Evolutionary conservation across 2,888 invertebrate species (phyloP).

Genomic region (Coecobrya sp.): DNA sequence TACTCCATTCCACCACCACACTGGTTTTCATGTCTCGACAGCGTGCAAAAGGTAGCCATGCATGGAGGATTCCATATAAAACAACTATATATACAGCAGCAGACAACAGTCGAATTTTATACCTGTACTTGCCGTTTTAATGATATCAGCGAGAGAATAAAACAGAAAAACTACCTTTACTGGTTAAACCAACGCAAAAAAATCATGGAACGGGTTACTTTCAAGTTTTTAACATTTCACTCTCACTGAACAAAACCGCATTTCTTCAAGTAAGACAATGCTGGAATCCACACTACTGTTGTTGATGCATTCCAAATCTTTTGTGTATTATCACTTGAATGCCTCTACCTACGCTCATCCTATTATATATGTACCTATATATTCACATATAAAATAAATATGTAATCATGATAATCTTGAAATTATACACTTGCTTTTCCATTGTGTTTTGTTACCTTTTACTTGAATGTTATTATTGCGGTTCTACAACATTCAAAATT

Average conservation of each 20-base stretch:
- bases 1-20: too few relatives aligned
- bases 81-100: background rate
- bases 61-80: conserved; percentile 40
- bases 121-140: conserved; percentile 60
- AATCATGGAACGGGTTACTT: conserved; percentile 59
- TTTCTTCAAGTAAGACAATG: conserved; percentile 28
- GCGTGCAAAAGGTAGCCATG: conserved; percentile 16
- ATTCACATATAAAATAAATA: background rate
- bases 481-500: conserved; percentile 57
- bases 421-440: conserved; percentile 54
- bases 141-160: conserved; percentile 49
- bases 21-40: background rate
- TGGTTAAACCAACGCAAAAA: conserved; percentile 29
- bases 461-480: conserved; percentile 64
- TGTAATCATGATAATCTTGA: conserved; percentile 11
- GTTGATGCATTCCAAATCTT: conserved; percentile 4
- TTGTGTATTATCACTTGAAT: background rate
- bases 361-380: background rate
- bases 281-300: conserved; percentile 36
- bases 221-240: conserved; percentile 58
- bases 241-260: conserved; percentile 39
- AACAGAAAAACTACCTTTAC: conserved; percentile 12
- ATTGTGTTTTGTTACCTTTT: conserved; percentile 45
- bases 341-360: background rate
- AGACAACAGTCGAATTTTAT: conserved; percentile 52